Evolutionary conservation across 2,888 invertebrate genomes (phyloP).

Genomic region (Xiphydria camelus): DNA sequence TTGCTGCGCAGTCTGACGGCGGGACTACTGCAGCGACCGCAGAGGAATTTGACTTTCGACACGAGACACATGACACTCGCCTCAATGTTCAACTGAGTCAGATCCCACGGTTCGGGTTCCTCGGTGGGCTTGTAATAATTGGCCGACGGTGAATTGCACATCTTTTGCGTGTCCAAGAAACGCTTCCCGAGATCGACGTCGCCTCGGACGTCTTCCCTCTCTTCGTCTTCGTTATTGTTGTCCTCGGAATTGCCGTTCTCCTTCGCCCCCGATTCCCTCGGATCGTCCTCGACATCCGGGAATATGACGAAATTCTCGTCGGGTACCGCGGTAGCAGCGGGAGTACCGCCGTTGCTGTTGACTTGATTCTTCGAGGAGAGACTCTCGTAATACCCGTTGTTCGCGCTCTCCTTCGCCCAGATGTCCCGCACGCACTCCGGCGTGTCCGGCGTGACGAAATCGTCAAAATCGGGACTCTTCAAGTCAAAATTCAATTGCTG

Average conservation of each 20-base stretch:
- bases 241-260: conserved; percentile 16
- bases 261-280: conserved; percentile 25
- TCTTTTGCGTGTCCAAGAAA: conserved; percentile 60
- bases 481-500: conserved; percentile 76
- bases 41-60: conserved; percentile 80
- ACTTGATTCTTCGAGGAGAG: conserved; percentile 32
- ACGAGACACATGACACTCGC: conserved; percentile 85
- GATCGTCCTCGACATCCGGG: conserved; percentile 62
- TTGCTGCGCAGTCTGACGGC: conserved; percentile 68
- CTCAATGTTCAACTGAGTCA: conserved; percentile 84
- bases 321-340: too few relatives aligned
- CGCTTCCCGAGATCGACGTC: conserved; percentile 52
- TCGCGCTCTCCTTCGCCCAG: conserved; percentile 63
- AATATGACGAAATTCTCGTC: conserved; percentile 64
- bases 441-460: conserved; percentile 70
- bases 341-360: conserved; percentile 44
- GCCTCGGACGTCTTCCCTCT: conserved; percentile 44
- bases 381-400: conserved; percentile 45
- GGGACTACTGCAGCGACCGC: conserved; percentile 74
- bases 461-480: conserved; percentile 73
- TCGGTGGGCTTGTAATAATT: conserved; percentile 80
- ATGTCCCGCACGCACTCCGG: conserved; percentile 67
- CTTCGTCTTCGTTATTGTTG: conserved; percentile 36
- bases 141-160: conserved; percentile 73
- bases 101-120: conserved; percentile 83